Conservation (phyloP, 1,140 invertebrate species). For the Formica selysi region DNA sequence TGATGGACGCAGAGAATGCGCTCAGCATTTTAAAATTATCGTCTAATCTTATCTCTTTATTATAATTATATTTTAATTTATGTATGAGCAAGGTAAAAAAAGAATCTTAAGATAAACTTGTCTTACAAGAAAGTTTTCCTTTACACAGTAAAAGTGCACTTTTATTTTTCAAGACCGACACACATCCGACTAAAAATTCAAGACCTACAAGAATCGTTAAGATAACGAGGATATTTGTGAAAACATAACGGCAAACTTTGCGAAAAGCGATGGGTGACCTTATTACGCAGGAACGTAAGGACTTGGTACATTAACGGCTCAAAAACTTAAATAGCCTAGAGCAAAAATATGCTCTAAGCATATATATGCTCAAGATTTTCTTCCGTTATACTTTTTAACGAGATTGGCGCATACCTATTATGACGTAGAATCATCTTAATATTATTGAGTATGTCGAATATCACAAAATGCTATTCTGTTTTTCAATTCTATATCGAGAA, state of each 20-base stretch:
- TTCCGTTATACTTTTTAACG: not conserved
- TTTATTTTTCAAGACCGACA: slow-evolving; percentile 30
- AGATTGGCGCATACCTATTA: not conserved
- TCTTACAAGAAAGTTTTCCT: slow-evolving; percentile 25
- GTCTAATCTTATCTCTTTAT: not conserved
- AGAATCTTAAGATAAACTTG: not conserved
- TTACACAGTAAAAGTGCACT: not conserved
- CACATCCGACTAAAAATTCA: slow-evolving; percentile 50
- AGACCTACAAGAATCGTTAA: slow-evolving; percentile 45
- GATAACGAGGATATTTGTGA: slow-evolving; percentile 29
- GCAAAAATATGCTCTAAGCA: slow-evolving; percentile 9
- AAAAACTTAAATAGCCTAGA: slow-evolving; percentile 16
- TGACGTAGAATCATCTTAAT: not conserved
- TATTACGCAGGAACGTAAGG: slow-evolving; percentile 26
- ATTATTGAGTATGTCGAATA: not conserved
- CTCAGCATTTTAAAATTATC: not conserved
- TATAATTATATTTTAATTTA: not conserved
- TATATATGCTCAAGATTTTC: slow-evolving; percentile 6
- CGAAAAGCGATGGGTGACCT: slow-evolving; percentile 20
- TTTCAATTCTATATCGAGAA: not conserved
- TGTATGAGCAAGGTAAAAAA: not conserved
- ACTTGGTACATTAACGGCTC: slow-evolving; percentile 14
- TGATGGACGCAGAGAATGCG: not conserved
- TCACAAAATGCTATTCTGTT: not conserved
- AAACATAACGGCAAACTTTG: slow-evolving; percentile 38